Conservation (phyloP, 1,140 invertebrate genomes). For the Drosophila yakuba region DNA sequence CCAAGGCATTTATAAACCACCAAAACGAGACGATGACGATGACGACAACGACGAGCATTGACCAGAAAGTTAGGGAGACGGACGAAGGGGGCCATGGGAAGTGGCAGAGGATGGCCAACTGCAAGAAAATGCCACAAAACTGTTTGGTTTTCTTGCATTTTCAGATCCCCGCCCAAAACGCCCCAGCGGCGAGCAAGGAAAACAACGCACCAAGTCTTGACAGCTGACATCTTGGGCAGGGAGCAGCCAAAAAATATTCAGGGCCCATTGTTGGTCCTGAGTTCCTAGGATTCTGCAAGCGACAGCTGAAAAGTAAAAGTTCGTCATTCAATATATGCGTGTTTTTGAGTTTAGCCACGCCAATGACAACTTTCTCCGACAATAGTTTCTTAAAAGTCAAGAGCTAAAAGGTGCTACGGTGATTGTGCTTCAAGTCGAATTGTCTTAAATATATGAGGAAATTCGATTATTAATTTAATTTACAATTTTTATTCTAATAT, state of each 20-base stretch:
- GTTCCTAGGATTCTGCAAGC: conserved; percentile 15
- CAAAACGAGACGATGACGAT: conserved; percentile 55
- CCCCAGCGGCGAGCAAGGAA: conserved; percentile 28
- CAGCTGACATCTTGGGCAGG: conserved; percentile 34
- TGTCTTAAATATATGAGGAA: not conserved
- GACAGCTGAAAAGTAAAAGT: conserved; percentile 68
- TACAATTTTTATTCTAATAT: not conserved
- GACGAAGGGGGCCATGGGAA: not conserved
- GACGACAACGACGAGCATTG: conserved; percentile 47
- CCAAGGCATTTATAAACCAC: conserved; percentile 46
- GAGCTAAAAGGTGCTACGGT: not conserved
- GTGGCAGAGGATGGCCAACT: conserved; percentile 41
- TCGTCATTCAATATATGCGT: conserved; percentile 73
- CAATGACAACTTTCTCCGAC: conserved; percentile 4
- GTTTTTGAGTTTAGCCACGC: conserved; percentile 57
- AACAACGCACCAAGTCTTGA: conserved; percentile 36
- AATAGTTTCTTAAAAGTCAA: conserved; percentile 34
- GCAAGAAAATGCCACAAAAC: conserved; percentile 76
- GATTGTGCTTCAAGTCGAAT: no score
- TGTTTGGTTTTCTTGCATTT: conserved; percentile 71
- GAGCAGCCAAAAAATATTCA: conserved; percentile 61
- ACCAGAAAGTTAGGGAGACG: conserved; percentile 6
- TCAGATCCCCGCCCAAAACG: not conserved
- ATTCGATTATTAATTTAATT: not conserved
- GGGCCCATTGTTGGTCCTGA: conserved; percentile 41